Conservation (phyloP, 2,888 invertebrate species). For the Oxycera nigricornis region DNA sequence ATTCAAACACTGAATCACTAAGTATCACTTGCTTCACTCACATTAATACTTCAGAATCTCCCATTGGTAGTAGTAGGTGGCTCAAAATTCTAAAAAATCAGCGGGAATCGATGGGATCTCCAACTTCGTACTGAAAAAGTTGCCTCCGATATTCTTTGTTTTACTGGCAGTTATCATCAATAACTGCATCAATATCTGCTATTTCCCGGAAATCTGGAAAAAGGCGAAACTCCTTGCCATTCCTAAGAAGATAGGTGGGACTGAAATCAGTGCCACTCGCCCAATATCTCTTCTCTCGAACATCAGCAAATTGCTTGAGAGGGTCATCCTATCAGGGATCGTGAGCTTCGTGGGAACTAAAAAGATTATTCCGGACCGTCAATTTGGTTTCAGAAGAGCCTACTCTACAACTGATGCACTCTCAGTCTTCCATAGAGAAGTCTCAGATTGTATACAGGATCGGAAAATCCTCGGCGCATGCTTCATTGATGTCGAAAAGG, state of each 20-base stretch:
- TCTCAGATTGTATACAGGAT: no score
- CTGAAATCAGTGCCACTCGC: background rate
- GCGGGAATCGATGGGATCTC: background rate
- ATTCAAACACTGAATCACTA: no score
- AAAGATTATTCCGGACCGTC: no score
- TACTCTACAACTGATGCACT: no score
- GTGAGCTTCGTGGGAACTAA: background rate
- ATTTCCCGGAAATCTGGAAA: background rate
- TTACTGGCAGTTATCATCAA: background rate
- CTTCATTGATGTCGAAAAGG: no score
- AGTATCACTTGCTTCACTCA: no score
- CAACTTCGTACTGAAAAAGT: background rate
- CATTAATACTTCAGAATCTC: background rate
- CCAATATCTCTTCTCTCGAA: background rate
- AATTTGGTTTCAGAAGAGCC: background rate
- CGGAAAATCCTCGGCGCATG: no score
- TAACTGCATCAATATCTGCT: background rate
- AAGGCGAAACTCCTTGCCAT: background rate
- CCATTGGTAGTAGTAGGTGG: background rate
- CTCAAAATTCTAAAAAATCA: background rate
- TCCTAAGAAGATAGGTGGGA: background rate
- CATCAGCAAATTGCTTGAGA: background rate
- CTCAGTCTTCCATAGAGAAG: no score
- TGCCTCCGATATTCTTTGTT: background rate
- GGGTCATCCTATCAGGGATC: background rate